Evolutionary conservation across 1,140 invertebrate species (phyloP).

Genomic region (Leptonema lineaticorne): DNA sequence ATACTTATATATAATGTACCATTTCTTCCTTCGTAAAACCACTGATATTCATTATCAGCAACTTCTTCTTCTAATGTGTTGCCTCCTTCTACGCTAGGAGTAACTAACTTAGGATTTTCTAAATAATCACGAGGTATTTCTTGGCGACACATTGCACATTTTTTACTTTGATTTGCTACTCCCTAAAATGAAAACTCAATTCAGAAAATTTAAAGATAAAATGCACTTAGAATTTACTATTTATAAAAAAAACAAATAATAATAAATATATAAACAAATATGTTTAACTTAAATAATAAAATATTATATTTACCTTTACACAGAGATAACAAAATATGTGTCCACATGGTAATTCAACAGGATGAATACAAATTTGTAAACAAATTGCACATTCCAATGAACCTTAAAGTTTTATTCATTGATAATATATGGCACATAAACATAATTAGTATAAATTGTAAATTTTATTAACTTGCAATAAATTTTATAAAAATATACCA

Average conservation of each 20-base stretch:
- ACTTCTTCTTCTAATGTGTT: conserved; percentile 48
- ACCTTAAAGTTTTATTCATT: too few species aligned
- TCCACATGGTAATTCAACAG: conserved; percentile 85
- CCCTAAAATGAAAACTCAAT: conserved; percentile 60
- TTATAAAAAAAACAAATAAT: conserved; percentile 11
- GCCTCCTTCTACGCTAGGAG: conserved; percentile 51
- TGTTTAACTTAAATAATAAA: conserved; percentile 19
- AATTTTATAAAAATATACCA: not conserved
- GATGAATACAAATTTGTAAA: conserved; percentile 85
- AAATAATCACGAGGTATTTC: conserved; percentile 82
- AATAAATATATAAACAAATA: conserved; percentile 1
- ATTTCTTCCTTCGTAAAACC: conserved; percentile 95
- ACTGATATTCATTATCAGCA: conserved; percentile 78
- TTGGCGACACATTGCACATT: conserved; percentile 83
- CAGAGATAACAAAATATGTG: conserved; percentile 97
- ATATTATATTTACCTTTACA: conserved; percentile 65
- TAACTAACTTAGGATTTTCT: conserved; percentile 78
- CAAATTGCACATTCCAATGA: conserved; percentile 86
- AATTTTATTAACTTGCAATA: not conserved
- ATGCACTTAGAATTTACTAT: not conserved
- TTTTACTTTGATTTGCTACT: conserved; percentile 80
- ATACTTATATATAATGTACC: conserved; percentile 65
- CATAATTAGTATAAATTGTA: too few species aligned
- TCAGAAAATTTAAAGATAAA: not conserved
- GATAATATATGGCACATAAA: too few species aligned